Evolutionary conservation across 2,888 invertebrate genomes (phyloP).

Genomic region (Acronicta leporina): DNA sequence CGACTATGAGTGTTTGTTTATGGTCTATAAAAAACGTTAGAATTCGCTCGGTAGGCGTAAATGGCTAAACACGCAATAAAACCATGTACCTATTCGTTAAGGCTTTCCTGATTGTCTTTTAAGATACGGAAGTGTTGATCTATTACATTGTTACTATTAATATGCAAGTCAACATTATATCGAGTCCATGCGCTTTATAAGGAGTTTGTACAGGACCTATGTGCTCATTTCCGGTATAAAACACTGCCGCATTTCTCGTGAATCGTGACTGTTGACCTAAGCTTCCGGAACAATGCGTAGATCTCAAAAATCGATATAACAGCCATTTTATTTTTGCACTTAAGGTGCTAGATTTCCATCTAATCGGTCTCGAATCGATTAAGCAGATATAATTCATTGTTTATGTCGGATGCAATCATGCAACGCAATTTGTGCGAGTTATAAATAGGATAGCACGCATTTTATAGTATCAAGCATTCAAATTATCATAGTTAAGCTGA

Average conservation of each 20-base stretch:
- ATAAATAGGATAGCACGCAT: constrained; percentile 23
- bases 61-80: too few relatives aligned
- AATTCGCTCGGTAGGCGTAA: too few relatives aligned
- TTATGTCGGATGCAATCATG: constrained; percentile 6
- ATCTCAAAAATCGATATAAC: neutral
- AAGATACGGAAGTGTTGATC: constrained; percentile 31
- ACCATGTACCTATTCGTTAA: neutral
- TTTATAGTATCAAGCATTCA: neutral
- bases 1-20: neutral
- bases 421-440: constrained; percentile 5
- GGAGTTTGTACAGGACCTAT: constrained; percentile 26
- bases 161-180: constrained; percentile 16
- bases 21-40: too few relatives aligned
- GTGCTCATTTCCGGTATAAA: constrained; percentile 29
- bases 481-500: too few relatives aligned
- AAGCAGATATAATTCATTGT: constrained; percentile 8
- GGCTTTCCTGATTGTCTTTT: constrained; percentile 36
- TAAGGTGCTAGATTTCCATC: neutral
- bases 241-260: constrained; percentile 42
- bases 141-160: constrained; percentile 36
- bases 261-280: constrained; percentile 27
- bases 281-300: constrained; percentile 28
- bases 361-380: neutral
- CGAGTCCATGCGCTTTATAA: constrained; percentile 29
- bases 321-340: neutral